phyloP scores from a whole-genome alignment of 2,888 invertebrate genomes.

The Acronicta alni region DNA sequence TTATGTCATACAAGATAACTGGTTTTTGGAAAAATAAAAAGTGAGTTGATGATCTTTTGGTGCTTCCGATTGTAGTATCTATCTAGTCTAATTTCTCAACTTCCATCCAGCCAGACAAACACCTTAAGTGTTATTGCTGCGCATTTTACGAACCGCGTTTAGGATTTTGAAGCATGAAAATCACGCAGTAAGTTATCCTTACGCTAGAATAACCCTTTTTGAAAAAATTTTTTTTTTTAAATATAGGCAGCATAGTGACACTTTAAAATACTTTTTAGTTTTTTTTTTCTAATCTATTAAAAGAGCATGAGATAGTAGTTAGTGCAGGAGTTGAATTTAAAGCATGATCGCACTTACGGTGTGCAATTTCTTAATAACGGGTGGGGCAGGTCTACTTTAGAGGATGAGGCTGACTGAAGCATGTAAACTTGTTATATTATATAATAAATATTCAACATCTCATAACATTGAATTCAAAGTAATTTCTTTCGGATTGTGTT shows the following conservation, averaged over 20 bases:
- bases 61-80: too few relatives aligned
- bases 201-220: too few relatives aligned
- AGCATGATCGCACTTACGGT: constrained; percentile 66
- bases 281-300: constrained; percentile 14
- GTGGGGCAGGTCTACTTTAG: constrained; percentile 31
- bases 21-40: too few relatives aligned
- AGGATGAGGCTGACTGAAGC: constrained; percentile 79
- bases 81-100: too few relatives aligned
- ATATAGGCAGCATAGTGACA: too few relatives aligned
- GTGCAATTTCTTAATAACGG: constrained; percentile 53
- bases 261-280: too few relatives aligned
- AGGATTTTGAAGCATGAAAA: constrained; percentile 23
- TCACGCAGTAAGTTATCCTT: constrained; percentile 15
- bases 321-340: constrained; percentile 55
- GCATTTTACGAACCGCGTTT: too few relatives aligned
- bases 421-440: constrained; percentile 63
- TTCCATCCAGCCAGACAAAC: too few relatives aligned
- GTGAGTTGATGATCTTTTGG: too few relatives aligned
- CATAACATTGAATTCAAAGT: constrained; percentile 59
- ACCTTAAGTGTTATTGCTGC: too few relatives aligned
- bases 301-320: constrained; percentile 63
- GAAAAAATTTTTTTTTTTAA: too few relatives aligned
- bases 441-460: constrained; percentile 40
- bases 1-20: too few relatives aligned
- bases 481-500: constrained; percentile 52